Conservation (phyloP, 2,797 vertebrate genomes). For the Alectoris magna region DNA sequence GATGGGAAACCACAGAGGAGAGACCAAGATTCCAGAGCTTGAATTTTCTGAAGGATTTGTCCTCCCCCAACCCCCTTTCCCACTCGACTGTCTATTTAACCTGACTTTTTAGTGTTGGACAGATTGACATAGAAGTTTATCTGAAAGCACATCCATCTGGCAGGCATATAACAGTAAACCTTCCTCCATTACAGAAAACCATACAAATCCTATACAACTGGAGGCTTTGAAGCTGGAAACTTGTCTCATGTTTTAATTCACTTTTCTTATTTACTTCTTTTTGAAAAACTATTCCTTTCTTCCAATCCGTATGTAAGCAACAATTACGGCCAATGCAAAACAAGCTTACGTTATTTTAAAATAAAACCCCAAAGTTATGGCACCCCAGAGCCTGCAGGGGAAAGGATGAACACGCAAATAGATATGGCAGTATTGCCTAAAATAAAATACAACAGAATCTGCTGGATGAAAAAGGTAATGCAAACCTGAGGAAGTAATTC, state of each 20-base stretch:
- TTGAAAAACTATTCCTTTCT: neutral
- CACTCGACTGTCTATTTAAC: neutral
- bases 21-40: neutral
- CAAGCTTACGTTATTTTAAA: neutral
- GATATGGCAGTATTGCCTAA: neutral
- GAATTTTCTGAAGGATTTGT: neutral
- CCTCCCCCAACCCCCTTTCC: neutral
- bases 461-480: neutral
- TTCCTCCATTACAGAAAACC: neutral
- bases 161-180: neutral
- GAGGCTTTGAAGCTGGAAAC: neutral
- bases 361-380: neutral
- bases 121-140: neutral
- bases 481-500: neutral
- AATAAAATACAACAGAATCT: neutral
- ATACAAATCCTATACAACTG: neutral
- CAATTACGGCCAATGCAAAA: neutral
- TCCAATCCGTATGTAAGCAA: neutral
- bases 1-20: neutral
- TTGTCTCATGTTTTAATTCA: neutral
- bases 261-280: neutral
- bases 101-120: neutral
- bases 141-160: neutral
- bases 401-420: neutral
- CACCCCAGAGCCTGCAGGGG: neutral